phyloP scores from a whole-genome alignment of 2,113 vertebrate genomes.

The Labeo catla region DNA sequence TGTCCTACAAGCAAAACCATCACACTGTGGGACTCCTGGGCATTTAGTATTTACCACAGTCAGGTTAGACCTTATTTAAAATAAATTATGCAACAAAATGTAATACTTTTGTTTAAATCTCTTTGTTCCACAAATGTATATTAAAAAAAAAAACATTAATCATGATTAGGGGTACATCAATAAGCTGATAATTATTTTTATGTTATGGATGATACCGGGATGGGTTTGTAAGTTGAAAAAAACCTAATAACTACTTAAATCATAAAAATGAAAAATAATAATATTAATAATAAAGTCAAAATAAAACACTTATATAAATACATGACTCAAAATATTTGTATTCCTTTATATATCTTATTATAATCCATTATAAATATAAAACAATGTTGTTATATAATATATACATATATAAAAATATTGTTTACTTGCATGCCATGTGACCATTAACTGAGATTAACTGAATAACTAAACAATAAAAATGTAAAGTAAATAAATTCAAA shows the following conservation, averaged over 20 bases:
- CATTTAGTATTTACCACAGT: not conserved
- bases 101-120: not conserved
- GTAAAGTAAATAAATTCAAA: too few relatives aligned
- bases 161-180: not conserved
- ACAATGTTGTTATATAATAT: too few relatives aligned
- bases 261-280: not conserved
- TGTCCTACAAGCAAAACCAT: conserved; percentile 16
- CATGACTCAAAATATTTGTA: too few relatives aligned
- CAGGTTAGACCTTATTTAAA: not conserved
- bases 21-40: not conserved
- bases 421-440: too few relatives aligned
- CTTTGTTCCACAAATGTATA: not conserved
- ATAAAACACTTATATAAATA: not conserved
- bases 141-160: not conserved
- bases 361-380: too few relatives aligned
- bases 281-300: not conserved
- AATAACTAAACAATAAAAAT: too few relatives aligned
- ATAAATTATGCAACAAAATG: not conserved
- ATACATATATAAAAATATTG: too few relatives aligned
- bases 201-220: not conserved
- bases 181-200: not conserved
- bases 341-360: too few relatives aligned
- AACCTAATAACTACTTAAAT: not conserved
- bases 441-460: too few relatives aligned
- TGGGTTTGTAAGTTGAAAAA: not conserved